Base-by-base conservation (phyloP, 1,140 invertebrate genomes). In the Atta colombica region DNA sequence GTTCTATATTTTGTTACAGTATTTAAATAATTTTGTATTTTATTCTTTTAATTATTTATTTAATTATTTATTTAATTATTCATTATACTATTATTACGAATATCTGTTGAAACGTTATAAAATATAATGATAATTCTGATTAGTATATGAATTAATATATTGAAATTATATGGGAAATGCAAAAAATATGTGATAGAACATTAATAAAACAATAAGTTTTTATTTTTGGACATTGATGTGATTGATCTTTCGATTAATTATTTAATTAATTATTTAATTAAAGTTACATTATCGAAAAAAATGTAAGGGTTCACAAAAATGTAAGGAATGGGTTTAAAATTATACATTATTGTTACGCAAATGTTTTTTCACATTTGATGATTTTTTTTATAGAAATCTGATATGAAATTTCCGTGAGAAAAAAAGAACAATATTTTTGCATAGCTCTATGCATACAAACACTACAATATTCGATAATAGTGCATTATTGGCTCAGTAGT, bases 401-500 rank as follows among this genome's bases (percentile, higher is more conserved):
- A 2, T 25, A 61, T 35, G 21, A 88, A 45, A 88, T 75, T 8
- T 45, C 60, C 21, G 80, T 53, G 63, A 86, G 18, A 6, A 14
- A 51, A 8, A 69, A 25, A 25, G 28, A 77, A 21, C 28, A 60
- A 8, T 45, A 45, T 39, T 16, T 49, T 49, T 65, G 31, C 39
- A 31, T 71, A 75, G 51, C 25, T 39, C 2, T 35, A n/a, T 39
- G 72, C 72, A 80, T 77, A 86, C 75, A 66, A n/a, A 39, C 8
- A 39, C 28, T 74, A 45, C 45, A 45, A 80, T 71, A 74, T 55
- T 87, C 16, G 16, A 21, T 61, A 39, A 66, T 78, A 35, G 31
- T 58, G 39, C 69, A 7, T 39, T 58, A 81, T 31, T 69, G n/a
- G 49, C 77, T 45, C 25, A 85, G 89, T 74, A 66, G 51, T 84